Percentiles rank a stretch among this genome's conserved stretches.
Evolutionary conservation across 2,888 invertebrate species (phyloP).

Genomic region (Rhagonycha lutea): DNA sequence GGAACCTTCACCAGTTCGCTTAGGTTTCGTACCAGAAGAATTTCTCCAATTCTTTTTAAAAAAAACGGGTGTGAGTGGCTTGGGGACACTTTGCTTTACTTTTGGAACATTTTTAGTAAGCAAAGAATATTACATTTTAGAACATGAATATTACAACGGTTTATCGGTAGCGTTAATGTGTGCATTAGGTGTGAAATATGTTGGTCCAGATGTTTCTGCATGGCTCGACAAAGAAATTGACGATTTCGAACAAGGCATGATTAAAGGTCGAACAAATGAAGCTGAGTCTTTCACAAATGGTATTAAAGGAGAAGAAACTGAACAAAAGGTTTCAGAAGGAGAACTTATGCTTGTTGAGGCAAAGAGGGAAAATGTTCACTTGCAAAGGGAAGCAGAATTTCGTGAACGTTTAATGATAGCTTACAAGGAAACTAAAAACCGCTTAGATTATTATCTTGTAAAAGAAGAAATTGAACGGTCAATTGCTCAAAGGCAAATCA

Average conservation of each 20-base stretch:
- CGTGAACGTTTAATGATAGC: slow-evolving; percentile 65
- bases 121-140: slow-evolving; percentile 93
- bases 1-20: slow-evolving; percentile 77
- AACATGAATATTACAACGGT: slow-evolving; percentile 89
- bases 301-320: slow-evolving; percentile 71
- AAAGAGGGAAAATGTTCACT: slow-evolving; percentile 88
- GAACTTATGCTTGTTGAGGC: slow-evolving; percentile 78
- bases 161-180: slow-evolving; percentile 73
- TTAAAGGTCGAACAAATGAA: slow-evolving; percentile 60
- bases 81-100: slow-evolving; percentile 85
- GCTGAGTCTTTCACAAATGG: slow-evolving; percentile 59
- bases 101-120: slow-evolving; percentile 77
- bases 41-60: slow-evolving; percentile 95
- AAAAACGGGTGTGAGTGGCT: slow-evolving; percentile 87
- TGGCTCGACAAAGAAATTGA: slow-evolving; percentile 77
- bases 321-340: slow-evolving; percentile 80
- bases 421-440: slow-evolving; percentile 74
- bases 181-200: slow-evolving; percentile 66
- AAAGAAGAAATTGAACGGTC: slow-evolving; percentile 63
- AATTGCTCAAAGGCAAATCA: slow-evolving; percentile 90
- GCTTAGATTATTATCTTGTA: slow-evolving; percentile 83
- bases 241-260: slow-evolving; percentile 63
- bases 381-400: slow-evolving; percentile 93
- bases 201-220: slow-evolving; percentile 70
- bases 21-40: slow-evolving; percentile 90